Evolutionary conservation across 2,888 invertebrate genomes (phyloP), one percentile per base, ranked within the genome.

Genomic region (Sinohyriopsis cumingii): DNA sequence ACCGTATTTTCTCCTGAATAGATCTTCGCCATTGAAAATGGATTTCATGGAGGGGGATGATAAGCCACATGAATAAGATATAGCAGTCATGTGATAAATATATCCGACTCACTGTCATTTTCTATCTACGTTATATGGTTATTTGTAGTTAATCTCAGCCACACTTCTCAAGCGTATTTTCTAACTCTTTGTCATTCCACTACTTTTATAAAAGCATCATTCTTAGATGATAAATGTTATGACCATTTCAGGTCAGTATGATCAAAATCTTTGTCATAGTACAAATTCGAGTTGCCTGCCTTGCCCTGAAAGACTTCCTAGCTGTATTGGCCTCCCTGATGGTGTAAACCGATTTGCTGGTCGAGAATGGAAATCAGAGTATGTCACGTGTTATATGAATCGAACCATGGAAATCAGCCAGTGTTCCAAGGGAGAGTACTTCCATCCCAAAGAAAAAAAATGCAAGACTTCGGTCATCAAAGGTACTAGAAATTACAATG

Each of bases 181-280:
- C 33, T 33, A 33, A 9, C 1, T 33, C 33, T 9, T 33, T 9
- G 33, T 33, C 7, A 7, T 33, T 33, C 9, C 9, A 1, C 33
- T 33, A 33, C 33, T 33, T 33, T 9, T 9, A 7, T 33, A 33
- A 33, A 33, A 33, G 33, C 33, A 9, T 33, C 33, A 33, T 33
- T 33, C 33, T 33, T 33, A 9, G 33, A 33, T 33, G 33, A 33
- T 9, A 33, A 7, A 33, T 33, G 7, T 33, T 9, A 33, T 33
- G 7, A 63, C 68, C 19, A 22, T 45, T 56, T 6, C 62, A 82
- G 82, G 82, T 71, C 80, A 81, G 63, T 82, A 82, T 60, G 66
- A 71, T 15, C 67, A 75, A 59, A 82, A 81, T 61, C 61, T 69
- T 18, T 82, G 82, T 65, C 45, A 28, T 20, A 54, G 24, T 18